Evolutionary conservation across 2,113 vertebrate genomes (phyloP), one percentile per base, ranked within the genome.

Genomic region (Myiozetetes cayanensis): DNA sequence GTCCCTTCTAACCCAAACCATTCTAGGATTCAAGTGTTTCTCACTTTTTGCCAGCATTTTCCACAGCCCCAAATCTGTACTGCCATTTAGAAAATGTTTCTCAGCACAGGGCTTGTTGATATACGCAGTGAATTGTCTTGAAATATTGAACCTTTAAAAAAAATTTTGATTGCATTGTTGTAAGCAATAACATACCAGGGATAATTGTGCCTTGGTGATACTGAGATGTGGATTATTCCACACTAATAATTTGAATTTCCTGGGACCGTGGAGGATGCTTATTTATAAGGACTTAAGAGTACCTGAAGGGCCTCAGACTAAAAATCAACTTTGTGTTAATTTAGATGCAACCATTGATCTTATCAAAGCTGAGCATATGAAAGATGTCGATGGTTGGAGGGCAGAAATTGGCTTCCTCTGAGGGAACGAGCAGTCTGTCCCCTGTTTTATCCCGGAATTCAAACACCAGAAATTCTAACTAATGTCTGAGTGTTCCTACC

Each of bases 341-440:
- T 55, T 59, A 85, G 56, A 14, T 87, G 63, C 43, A 78, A 23
- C 39, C 31, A 41, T 8, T 89, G 80, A 72, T 91, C 30, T 83
- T 87, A 43, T 24, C 35, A 85, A 81, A 94, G 70, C 52, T 71
- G 61, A 55, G 46, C 43, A 41, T 65, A 55, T 72, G 89, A 65
- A 90, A 84, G 49, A 18, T 28, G 35, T 28, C 73, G 27, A 50
- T 71, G 46, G 22, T 41, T 80, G 53, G 25, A 67, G 31, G 49
- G 55, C 46, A 87, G 61, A 71, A 84, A 55, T 28, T 80, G 21
- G 24, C 56, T 58, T 88, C 27, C 35, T 89, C 35, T 25, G 53
- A 74, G 55, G 37, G 50, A 84, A 33, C 0, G 4, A 50, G 23
- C 46, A 49, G 50, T 27, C 78, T 70, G 50, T 41, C 0, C 0